A percentile compares a stretch with the other conserved stretches of the same genome.
These are phyloP conservation scores for Bovichtus diacanthus DNA, from an alignment of 2,797 vertebrate species.

Conservation along the genomic window DNA sequence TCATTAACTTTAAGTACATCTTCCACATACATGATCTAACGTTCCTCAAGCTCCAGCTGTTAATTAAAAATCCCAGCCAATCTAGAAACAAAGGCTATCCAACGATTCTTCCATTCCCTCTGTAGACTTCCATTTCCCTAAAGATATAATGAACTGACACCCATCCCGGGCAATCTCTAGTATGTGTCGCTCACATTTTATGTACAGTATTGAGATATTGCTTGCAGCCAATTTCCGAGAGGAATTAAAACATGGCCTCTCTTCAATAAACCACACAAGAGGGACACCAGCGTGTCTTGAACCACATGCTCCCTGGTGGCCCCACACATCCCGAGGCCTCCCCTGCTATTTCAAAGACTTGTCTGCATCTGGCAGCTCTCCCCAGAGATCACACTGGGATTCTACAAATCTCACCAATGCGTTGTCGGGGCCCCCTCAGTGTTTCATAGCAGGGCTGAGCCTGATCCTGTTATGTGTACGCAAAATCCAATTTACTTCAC, in stretches of 20 bases:
- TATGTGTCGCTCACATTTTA: neutral
- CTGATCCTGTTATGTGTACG: constrained; percentile 37
- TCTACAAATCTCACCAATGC: constrained; percentile 78
- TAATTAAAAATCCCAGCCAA: neutral
- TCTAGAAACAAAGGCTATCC: neutral
- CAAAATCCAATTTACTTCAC: constrained; percentile 50
- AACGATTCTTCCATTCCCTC: constrained; percentile 1
- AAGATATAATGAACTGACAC: neutral
- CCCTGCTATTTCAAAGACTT: constrained; percentile 56
- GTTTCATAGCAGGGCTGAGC: constrained; percentile 37
- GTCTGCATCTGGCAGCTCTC: constrained; percentile 47
- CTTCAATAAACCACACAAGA: constrained; percentile 2
- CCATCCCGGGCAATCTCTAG: neutral
- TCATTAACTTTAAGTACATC: constrained; percentile 14
- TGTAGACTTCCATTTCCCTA: neutral
- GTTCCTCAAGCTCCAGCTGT: constrained; percentile 4
- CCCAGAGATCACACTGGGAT: constrained; percentile 70
- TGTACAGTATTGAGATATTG: neutral
- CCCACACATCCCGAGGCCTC: constrained; percentile 38
- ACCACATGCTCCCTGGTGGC: constrained; percentile 45
- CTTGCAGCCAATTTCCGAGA: neutral
- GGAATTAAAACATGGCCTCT: neutral
- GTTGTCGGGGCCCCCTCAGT: constrained; percentile 48
- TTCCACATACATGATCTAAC: constrained; percentile 10
- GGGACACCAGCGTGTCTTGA: constrained; percentile 14